A percentile compares a stretch with the other conserved stretches of the same genome.
These are phyloP conservation scores for Argyrosomus regius DNA, from an alignment of 2,797 vertebrate genomes.

Conservation along the genomic window DNA sequence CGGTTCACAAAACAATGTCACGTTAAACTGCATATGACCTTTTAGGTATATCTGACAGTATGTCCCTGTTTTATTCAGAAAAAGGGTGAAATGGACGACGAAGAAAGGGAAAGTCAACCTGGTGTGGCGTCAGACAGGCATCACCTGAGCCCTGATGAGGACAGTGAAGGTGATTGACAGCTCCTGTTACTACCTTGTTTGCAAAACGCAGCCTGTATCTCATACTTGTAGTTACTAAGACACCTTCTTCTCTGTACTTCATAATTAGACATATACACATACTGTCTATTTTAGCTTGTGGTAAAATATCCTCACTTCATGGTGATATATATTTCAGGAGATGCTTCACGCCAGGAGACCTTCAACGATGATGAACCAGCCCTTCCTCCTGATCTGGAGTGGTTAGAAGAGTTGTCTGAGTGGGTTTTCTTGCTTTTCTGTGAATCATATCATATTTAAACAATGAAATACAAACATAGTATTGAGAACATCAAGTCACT, in stretches of 20 bases:
- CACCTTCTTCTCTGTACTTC: not conserved
- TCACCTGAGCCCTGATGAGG: constrained; percentile 45
- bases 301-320: not conserved
- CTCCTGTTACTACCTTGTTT: not conserved
- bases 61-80: not conserved
- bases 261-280: not conserved
- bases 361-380: constrained; percentile 62
- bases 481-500: not conserved
- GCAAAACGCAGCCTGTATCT: not conserved
- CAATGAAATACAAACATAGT: not conserved
- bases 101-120: constrained; percentile 19
- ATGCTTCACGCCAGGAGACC: constrained; percentile 41
- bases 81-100: constrained; percentile 58
- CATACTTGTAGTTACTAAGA: not conserved
- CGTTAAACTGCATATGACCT: not conserved
- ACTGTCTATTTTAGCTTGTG: not conserved
- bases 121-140: constrained; percentile 25
- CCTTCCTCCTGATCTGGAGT: constrained; percentile 65
- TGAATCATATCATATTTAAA: not conserved
- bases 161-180: constrained; percentile 63
- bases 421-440: constrained; percentile 55
- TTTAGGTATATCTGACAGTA: not conserved
- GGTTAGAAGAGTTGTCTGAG: constrained; percentile 67
- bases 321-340: constrained; percentile 55
- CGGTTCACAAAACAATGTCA: not conserved